phyloP scores from a whole-genome alignment of 2,797 vertebrate genomes.

The Coregonus suidteri region DNA sequence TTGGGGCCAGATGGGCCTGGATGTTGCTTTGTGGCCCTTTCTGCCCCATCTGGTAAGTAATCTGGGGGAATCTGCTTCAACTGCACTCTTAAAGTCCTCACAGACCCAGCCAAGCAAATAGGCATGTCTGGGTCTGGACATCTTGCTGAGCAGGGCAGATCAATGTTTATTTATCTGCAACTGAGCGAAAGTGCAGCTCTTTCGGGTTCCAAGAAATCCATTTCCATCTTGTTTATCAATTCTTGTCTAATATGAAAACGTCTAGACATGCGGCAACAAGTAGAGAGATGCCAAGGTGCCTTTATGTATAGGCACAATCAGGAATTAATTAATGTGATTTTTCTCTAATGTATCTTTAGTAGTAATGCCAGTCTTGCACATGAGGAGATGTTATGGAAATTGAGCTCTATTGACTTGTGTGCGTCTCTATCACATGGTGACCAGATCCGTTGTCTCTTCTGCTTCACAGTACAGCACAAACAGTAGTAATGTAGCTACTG shows the following conservation, averaged over 20 bases:
- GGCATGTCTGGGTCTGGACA: slow-evolving; percentile 52
- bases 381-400: background rate
- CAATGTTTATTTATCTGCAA: slow-evolving; percentile 67
- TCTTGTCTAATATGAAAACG: slow-evolving; percentile 26
- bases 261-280: slow-evolving; percentile 40
- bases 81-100: slow-evolving; percentile 44
- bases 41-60: background rate
- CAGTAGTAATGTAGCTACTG: background rate
- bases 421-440: background rate
- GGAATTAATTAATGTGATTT: background rate
- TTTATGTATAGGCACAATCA: background rate
- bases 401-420: slow-evolving; percentile 1
- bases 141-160: slow-evolving; percentile 66
- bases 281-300: slow-evolving; percentile 7
- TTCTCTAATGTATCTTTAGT: background rate
- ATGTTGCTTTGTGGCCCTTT: background rate
- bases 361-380: background rate
- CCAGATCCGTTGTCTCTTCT: background rate
- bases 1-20: background rate
- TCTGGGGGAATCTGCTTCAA: slow-evolving; percentile 24
- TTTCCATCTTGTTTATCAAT: slow-evolving; percentile 48
- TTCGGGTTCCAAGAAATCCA: slow-evolving; percentile 54
- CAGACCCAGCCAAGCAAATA: slow-evolving; percentile 62
- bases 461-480: background rate
- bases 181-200: slow-evolving; percentile 56